phyloP scores from a whole-genome alignment of 2,113 vertebrate species.

The Nesogale talazaci region DNA sequence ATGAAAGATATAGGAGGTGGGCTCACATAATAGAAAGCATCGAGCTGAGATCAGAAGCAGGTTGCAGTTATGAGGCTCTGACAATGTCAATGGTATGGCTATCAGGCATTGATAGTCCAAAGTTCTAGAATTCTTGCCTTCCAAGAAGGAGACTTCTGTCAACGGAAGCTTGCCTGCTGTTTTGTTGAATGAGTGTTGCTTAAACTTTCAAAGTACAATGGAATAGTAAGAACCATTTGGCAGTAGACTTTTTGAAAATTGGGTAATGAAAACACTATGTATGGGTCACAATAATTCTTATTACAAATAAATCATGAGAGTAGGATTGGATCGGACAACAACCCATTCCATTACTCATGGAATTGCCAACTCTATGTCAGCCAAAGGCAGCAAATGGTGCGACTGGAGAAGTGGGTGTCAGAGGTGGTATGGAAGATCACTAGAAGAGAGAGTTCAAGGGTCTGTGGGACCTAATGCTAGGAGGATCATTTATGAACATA shows the following conservation, averaged over 20 bases:
- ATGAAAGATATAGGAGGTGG: neutral
- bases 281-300: neutral
- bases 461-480: neutral
- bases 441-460: neutral
- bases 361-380: neutral
- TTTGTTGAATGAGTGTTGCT: neutral
- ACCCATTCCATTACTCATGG: neutral
- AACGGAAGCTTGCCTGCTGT: neutral
- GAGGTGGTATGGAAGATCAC: neutral
- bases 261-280: neutral
- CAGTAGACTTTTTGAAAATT: neutral
- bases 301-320: neutral
- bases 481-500: neutral
- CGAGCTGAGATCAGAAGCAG: neutral
- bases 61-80: neutral
- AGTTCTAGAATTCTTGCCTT: neutral
- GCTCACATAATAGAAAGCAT: neutral
- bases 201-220: neutral
- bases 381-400: neutral
- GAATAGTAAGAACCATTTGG: neutral
- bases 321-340: neutral
- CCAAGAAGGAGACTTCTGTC: neutral
- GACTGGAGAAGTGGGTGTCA: too few species aligned
- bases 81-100: neutral
- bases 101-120: neutral